These are phyloP conservation scores for Aphrophora alni DNA, from an alignment of 2,888 invertebrate species.

Conservation along the genomic window DNA sequence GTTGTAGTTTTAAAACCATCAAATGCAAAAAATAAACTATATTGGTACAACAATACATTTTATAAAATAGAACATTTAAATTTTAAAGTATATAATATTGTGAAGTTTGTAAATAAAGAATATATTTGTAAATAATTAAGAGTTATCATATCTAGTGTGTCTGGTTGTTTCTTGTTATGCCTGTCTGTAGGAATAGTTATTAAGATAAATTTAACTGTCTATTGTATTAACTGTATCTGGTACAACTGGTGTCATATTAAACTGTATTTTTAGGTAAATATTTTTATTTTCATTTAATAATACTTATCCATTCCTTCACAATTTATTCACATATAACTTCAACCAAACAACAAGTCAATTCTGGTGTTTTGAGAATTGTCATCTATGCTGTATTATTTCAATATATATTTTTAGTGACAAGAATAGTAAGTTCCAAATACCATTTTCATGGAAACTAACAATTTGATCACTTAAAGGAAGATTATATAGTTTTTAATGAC, in stretches of 20 bases:
- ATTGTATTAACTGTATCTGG: not conserved
- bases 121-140: not conserved
- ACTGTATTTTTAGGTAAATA: not conserved
- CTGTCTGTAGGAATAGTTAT: not conserved
- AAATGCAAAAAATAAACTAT: too few relatives aligned
- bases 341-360: too few relatives aligned
- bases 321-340: too few relatives aligned
- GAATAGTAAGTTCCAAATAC: too few relatives aligned
- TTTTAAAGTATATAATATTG: not conserved
- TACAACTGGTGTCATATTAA: slow-evolving; percentile 2
- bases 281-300: not conserved
- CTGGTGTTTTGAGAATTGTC: too few relatives aligned
- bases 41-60: too few relatives aligned
- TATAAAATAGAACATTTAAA: not conserved
- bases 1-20: not conserved
- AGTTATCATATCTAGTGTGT: not conserved
- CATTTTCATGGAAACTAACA: too few relatives aligned
- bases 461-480: too few relatives aligned
- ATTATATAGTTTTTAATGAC: too few relatives aligned
- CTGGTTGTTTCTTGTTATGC: not conserved
- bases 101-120: not conserved
- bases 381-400: too few relatives aligned
- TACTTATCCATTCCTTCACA: not conserved
- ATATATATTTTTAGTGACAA: too few relatives aligned
- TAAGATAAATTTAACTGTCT: not conserved